Base-by-base conservation (phyloP, 2,888 invertebrate genomes). In the Drosophila quinaria region DNA sequence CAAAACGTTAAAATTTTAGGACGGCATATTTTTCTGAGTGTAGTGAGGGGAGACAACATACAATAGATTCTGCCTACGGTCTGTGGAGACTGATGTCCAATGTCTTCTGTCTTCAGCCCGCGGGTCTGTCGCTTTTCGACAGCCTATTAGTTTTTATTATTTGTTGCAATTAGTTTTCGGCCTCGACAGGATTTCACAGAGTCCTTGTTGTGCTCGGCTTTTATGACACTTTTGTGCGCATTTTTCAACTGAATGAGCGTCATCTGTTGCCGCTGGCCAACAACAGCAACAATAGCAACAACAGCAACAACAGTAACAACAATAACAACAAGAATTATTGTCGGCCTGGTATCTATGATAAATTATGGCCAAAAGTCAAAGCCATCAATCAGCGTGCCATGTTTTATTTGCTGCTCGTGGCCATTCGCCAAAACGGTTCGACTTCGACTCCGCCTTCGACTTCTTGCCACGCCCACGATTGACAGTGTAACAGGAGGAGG, bases 111-210 rank as follows among this genome's bases (percentile, higher is more conserved):
- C 17, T 25, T 15, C 19, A 11, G 69, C 68, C 76, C 67, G 71
- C 64, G 64, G 60, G 68, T 58, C 46, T 22, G 19, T 22, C 25
- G 68, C 78, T 68, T 85, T 85, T 85, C 84, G 90, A 89, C 90
- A 89, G 84, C 84, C 90, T 89, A 90, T 90, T 90, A 90, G 90
- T 90, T 86, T 90, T 86, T 89, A 90, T 86, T 86, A 86, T 86
- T 89, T 86, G 85, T 78, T 90, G 85, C 85, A 86, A 86, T 86
- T 86, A 86, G 90, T 86, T 90, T 78, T 69, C 71, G 64, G 73
- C 84, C 89, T 63, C 68, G 61, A 54, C 56, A 64, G 54, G 17
- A 33, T 15, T 15, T 3, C 33, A 25, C 35, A 22, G 39, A 25
- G 37, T 29, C 35, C 6, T 44, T 58, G 58, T 61, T 62, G 55